Conservation (phyloP, 2,113 vertebrate genomes). For the Epinephelus moara region DNA sequence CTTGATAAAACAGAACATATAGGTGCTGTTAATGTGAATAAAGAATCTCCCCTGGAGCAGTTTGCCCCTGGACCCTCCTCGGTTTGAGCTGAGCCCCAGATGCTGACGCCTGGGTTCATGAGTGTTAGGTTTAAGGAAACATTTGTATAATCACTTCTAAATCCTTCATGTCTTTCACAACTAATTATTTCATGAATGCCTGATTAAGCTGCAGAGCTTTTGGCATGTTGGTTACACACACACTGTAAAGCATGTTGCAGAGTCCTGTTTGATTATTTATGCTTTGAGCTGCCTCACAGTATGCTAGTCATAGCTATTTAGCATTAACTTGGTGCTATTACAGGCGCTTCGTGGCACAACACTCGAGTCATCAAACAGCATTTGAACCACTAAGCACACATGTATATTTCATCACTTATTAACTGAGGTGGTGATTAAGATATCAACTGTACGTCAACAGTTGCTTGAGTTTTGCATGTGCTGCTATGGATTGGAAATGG, state of each 20-base stretch:
- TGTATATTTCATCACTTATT: slow-evolving; percentile 12
- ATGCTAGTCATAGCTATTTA: too few species aligned
- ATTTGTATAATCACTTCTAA: not conserved
- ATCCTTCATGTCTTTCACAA: slow-evolving; percentile 10
- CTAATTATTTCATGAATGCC: slow-evolving; percentile 19
- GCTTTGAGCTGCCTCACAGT: slow-evolving; percentile 8
- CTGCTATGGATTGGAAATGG: not conserved
- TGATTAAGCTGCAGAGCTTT: slow-evolving; percentile 7
- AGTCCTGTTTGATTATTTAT: slow-evolving; percentile 35
- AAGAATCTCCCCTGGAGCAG: too few species aligned
- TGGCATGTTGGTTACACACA: not conserved
- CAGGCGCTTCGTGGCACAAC: not conserved
- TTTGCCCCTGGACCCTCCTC: too few species aligned
- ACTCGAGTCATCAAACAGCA: not conserved
- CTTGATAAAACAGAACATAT: too few species aligned
- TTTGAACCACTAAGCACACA: not conserved
- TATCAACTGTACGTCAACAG: not conserved
- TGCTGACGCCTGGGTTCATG: not conserved
- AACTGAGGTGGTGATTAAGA: not conserved
- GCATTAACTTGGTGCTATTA: not conserved
- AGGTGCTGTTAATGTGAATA: too few species aligned
- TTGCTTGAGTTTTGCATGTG: not conserved
- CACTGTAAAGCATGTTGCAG: slow-evolving; percentile 3
- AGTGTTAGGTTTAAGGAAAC: not conserved
- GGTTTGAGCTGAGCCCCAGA: too few species aligned